Conservation (phyloP, 2,113 vertebrate species). For the Egretta garzetta region DNA sequence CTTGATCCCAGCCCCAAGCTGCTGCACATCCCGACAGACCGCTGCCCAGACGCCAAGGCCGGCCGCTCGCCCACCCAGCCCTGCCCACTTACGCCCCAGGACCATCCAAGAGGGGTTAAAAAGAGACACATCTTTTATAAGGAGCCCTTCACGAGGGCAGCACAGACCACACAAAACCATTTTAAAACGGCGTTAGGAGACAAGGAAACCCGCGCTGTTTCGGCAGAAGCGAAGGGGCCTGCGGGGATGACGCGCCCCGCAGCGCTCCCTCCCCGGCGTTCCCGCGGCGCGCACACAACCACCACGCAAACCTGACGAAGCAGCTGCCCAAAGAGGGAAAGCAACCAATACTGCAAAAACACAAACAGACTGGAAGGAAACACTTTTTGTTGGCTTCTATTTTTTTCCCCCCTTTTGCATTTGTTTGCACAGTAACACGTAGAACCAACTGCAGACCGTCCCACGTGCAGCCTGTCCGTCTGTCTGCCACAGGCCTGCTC, state of each 20-base stretch:
- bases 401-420: not conserved
- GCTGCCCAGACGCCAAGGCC: too few species aligned
- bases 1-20: too few species aligned
- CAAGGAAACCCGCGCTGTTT: accelerated
- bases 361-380: not conserved
- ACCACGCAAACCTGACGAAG: too few species aligned
- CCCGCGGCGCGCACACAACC: not conserved
- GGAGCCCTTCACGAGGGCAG: not conserved
- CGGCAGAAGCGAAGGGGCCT: not conserved
- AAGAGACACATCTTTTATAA: not conserved
- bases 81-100: too few species aligned
- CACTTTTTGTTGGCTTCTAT: not conserved
- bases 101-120: too few species aligned
- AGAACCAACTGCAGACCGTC: accelerated
- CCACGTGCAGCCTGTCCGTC: not conserved
- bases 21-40: too few species aligned
- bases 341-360: not conserved
- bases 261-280: too few species aligned
- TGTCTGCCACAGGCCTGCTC: not conserved
- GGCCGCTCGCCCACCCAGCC: not conserved
- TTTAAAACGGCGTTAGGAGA: not conserved
- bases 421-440: not conserved
- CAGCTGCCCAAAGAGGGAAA: not conserved
- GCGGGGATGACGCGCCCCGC: too few species aligned
- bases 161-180: accelerated